Base-by-base conservation (phyloP, 1,140 invertebrate genomes). In the Ceratitis capitata region DNA sequence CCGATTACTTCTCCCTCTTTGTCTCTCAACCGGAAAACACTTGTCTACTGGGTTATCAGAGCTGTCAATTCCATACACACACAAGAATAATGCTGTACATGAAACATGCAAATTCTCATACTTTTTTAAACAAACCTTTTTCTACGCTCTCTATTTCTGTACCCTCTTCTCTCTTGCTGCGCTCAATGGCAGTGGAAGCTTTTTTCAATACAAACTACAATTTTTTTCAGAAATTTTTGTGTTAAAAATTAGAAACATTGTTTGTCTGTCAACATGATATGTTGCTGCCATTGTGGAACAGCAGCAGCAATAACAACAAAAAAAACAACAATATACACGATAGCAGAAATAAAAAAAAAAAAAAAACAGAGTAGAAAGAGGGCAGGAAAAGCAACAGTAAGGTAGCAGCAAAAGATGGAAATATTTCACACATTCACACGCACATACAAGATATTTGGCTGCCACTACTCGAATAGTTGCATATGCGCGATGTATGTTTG, bases 211-310 rank as follows among this genome's bases (percentile, higher is more conserved):
- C n/a, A 10, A 12, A 7, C 29, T n/a, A n/a, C n/a, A n/a, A 32
- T 29, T 49, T 83, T 53, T 53, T 49, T 23, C 39, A 45, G 32
- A 56, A 7, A 84, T 84, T 84, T 47, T 64, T 84, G 83, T 61
- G 51, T 84, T 84, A 84, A 84, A 84, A 58, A 84, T 64, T 84
- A 84, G 83, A 84, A 84, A 84, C 83, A 84, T 84, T 84, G 83
- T 84, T 84, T 84, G 83, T 83, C 83, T 84, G 83, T 84, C 83
- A 84, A 84, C 83, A 84, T 84, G 83, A 84, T 84, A 61, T 35
- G 49, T 58, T 84, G 83, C 56, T 64, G 39, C 82, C 82, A 39
- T 83, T 83, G 47, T 51, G 39, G 35, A 84, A 19, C 56, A 7
- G 51, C 16, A 47, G 32, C 7, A 56, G 19, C 23, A 82, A 82